Evolutionary conservation across 2,888 invertebrate genomes (phyloP).

Genomic region (Yponomeuta evonymella): DNA sequence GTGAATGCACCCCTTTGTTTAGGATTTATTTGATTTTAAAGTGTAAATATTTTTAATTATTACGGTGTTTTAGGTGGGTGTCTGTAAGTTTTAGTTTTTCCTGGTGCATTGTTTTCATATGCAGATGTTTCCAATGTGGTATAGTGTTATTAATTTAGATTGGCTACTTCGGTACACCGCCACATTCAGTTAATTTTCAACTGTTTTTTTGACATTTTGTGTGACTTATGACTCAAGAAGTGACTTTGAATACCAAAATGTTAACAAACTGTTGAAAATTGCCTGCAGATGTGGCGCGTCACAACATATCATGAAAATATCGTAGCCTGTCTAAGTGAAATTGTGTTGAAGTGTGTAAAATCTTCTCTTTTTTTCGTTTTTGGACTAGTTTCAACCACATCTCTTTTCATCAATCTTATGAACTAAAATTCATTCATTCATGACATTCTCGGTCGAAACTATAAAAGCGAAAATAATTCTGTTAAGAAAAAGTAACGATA

Average conservation of each 20-base stretch:
- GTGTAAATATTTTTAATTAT: not conserved
- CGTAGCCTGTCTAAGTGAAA: not conserved
- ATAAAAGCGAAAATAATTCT: too few relatives aligned
- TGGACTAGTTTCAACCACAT: not conserved
- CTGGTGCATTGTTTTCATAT: not conserved
- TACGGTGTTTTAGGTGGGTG: conserved; percentile 4
- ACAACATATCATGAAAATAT: conserved; percentile 12
- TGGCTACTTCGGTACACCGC: not conserved
- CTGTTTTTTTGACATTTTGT: conserved; percentile 8
- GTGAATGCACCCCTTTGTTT: not conserved
- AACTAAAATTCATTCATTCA: not conserved
- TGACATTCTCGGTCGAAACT: not conserved
- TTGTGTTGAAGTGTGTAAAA: not conserved
- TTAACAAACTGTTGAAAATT: not conserved
- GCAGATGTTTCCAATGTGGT: not conserved
- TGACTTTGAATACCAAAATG: not conserved
- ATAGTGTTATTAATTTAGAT: not conserved
- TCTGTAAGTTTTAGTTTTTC: not conserved
- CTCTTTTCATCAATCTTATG: not conserved
- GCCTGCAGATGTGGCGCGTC: not conserved
- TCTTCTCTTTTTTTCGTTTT: not conserved
- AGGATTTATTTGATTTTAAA: not conserved
- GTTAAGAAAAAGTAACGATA: too few relatives aligned
- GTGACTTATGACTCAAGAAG: not conserved
- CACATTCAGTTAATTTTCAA: not conserved